Base-by-base conservation (phyloP, 2,113 vertebrate genomes). In the Martes martes region DNA sequence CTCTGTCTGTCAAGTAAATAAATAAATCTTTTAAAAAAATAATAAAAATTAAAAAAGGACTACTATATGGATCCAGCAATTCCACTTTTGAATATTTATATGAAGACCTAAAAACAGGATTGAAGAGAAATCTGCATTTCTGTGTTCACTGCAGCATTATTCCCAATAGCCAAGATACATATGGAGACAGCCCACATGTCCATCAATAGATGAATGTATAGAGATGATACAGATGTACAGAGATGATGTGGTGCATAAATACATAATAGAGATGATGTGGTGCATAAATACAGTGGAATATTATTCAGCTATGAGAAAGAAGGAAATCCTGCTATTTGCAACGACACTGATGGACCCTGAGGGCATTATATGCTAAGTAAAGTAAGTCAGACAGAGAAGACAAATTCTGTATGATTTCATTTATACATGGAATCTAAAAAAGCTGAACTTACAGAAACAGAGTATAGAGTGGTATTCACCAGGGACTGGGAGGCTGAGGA, bases 251-350 rank as follows among this genome's bases (percentile, higher is more conserved):
- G 33, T 21, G 4, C 13, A 4, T 4, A 16, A 0, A 3, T 26
- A 73, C 31, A 26, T 39, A 39, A n/a, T 28, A 4, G 15, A 79
- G 47, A 79, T 19, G 23, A 21, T 1, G 33, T n/a, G 59, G 33
- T 21, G 4, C 13, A 4, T 4, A 16, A 0, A 3, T 26, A 73
- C 31, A 26, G 0, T 28, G 50, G 50, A 13, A 0, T 9, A 6
- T 14, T n/a, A 26, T 23, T n/a, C 21, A 39, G 67, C 69, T 55
- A 15, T 0, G 1, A 74, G 80, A 61, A 42, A 19, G 52, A 23
- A 55, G 47, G 61, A 26, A 28, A 4, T 28, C 80, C 55, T 15
- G 31, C 23, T 24, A 21, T 15, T 6, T 79, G 33, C 21, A 50
- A 11, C 18, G 7, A 24, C 55, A 23, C 18, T 28, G 71, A 4